Base-by-base conservation (phyloP, 2,797 vertebrate genomes). In the Anisognathus igniventris region DNA sequence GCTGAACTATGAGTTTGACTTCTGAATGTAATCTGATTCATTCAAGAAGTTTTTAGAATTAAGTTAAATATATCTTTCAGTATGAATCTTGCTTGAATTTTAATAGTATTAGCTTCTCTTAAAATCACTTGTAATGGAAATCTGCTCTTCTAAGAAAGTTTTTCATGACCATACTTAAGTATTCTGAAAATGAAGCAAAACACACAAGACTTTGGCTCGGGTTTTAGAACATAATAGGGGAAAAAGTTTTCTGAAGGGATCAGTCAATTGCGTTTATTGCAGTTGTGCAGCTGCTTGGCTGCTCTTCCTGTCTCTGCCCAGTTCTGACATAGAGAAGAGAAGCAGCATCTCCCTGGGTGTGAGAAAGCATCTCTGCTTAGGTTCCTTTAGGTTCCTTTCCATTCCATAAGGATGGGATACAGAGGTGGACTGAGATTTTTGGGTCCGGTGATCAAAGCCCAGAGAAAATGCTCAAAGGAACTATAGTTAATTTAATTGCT, bases 281-380 rank as follows among this genome's bases (percentile, higher is more conserved):
- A 53, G 25, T n/a, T 71, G 22, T 67, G 23, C 44, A 65, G 54
- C 33, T 92, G 30, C 24, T 47, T 73, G 42, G 11, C 28, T 91
- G 8, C 13, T 54, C 22, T 86, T 68, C 35, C 25, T 1, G 1
- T 44, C 60, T 67, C 12, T 80, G 44, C 33, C 35, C 8, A 12
- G 4, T 62, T 64, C 31, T 0, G 0, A 19, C 0, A 2, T 79
- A 19, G 15, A 39, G 14, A 64, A 39, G 25, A 76, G 39, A 54
- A 71, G 33, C 39, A 86, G 11, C 16, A 44, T 13, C 20, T 51
- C 44, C 12, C 10, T 31, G 28, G 9, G 6, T 53, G 8, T 64
- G 62, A 82, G 72, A 76, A 82, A 39, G 5, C 30, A 22, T 42
- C 22, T 57, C n/a, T 71, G 22, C 17, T 33, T 64, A 15, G 15